These are phyloP conservation scores for Coendou prehensilis DNA, from an alignment of 2,797 vertebrate species.

Conservation along the genomic window DNA sequence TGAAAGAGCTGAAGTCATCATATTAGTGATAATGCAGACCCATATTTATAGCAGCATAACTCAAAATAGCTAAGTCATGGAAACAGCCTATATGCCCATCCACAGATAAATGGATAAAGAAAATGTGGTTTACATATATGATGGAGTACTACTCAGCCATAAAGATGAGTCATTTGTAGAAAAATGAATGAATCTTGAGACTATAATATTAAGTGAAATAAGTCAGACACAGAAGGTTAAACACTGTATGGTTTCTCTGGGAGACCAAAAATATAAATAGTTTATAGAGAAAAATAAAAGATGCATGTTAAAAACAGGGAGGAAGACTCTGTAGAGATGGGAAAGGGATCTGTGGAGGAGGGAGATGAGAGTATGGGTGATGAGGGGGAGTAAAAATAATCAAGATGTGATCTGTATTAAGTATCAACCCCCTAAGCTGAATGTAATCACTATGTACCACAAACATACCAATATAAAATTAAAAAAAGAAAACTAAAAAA, in stretches of 20 bases:
- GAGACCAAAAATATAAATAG: neutral
- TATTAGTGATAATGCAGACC: too few species aligned
- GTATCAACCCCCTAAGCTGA: neutral
- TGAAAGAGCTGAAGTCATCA: too few species aligned
- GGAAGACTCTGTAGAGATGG: neutral
- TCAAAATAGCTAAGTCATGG: neutral
- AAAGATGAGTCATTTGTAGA: neutral
- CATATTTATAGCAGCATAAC: neutral
- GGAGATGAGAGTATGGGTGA: neutral
- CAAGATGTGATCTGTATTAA: neutral
- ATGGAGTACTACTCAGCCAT: neutral
- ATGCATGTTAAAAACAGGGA: neutral
- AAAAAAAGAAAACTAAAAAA: neutral
- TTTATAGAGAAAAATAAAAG: neutral
- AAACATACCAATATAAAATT: neutral
- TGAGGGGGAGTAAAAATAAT: neutral
- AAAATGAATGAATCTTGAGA: neutral
- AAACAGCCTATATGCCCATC: neutral
- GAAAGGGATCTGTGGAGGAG: neutral
- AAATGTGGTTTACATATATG: neutral
- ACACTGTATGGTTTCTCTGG: too few species aligned
- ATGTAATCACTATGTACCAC: neutral
- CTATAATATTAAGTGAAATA: neutral
- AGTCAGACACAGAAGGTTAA: too few species aligned
- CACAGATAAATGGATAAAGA: neutral